A percentile compares a stretch with the other conserved stretches of the same genome.
phyloP scores from a whole-genome alignment of 2,797 vertebrate genomes.

The Parauchenoglanis ngamensis region DNA sequence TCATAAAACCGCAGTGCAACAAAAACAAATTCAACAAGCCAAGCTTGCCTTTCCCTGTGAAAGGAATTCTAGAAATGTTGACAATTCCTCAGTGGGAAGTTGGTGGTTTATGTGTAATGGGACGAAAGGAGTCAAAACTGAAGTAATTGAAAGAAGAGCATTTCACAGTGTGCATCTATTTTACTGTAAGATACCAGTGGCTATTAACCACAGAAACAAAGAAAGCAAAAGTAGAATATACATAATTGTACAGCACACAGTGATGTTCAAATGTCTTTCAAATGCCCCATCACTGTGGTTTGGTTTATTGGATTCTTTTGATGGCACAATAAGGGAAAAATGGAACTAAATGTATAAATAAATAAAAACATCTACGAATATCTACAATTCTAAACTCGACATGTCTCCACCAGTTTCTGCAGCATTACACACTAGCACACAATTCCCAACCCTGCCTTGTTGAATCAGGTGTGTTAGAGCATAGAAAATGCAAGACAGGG shows the following conservation, averaged over 20 bases:
- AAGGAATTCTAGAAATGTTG: conserved; percentile 60
- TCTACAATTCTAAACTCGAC: not conserved
- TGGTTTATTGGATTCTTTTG: not conserved
- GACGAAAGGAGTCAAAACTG: conserved; percentile 29
- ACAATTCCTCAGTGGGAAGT: conserved; percentile 59
- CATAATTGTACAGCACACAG: conserved; percentile 17
- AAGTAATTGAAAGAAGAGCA: conserved; percentile 28
- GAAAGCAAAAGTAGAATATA: not conserved
- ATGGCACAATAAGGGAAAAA: not conserved
- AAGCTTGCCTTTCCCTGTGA: conserved; percentile 39
- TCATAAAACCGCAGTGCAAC: conserved; percentile 47
- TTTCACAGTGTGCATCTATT: not conserved
- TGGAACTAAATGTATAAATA: not conserved
- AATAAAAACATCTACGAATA: not conserved
- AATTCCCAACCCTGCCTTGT: not conserved
- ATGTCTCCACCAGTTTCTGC: conserved; percentile 37
- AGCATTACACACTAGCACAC: conserved; percentile 21
- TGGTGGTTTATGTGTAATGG: conserved; percentile 55
- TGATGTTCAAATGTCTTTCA: not conserved
- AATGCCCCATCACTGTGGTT: not conserved
- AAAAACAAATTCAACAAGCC: conserved; percentile 54
- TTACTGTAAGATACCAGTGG: conserved; percentile 20
- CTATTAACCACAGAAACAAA: conserved; percentile 26
- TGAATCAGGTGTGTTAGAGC: not conserved
- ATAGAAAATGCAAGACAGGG: not conserved